These are phyloP conservation scores for Sebastes steindachneri DNA, from an alignment of 2,797 vertebrate species.

Conservation along the genomic window DNA sequence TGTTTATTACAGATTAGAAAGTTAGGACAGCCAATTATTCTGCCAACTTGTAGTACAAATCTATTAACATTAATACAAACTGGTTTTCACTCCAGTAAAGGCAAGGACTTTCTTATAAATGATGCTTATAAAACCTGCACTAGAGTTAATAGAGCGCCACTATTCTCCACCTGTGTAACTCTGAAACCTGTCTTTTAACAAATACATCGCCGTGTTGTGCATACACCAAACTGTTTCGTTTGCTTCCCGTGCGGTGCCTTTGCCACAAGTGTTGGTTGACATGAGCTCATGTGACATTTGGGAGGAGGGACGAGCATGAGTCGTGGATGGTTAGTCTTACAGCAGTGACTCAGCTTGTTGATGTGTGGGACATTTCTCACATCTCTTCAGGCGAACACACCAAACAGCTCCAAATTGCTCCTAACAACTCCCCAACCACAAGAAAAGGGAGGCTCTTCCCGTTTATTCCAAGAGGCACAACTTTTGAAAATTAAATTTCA, in stretches of 20 bases:
- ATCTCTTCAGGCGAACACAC: slow-evolving; percentile 57
- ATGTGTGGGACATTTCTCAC: slow-evolving; percentile 74
- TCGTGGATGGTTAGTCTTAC: slow-evolving; percentile 60
- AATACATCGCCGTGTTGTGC: neutral
- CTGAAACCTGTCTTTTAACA: slow-evolving; percentile 10
- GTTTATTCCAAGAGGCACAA: slow-evolving; percentile 21
- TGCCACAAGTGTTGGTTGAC: slow-evolving; percentile 57
- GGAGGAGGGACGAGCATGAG: slow-evolving; percentile 49
- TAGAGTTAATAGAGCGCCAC: neutral
- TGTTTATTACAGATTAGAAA: slow-evolving; percentile 71
- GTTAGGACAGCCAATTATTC: slow-evolving; percentile 51
- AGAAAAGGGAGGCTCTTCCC: slow-evolving; percentile 9
- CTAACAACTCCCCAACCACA: slow-evolving; percentile 42
- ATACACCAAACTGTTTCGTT: slow-evolving; percentile 32
- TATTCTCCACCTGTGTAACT: neutral
- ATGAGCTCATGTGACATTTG: slow-evolving; percentile 73
- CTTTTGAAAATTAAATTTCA: slow-evolving; percentile 25
- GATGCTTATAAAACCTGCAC: neutral
- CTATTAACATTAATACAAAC: neutral
- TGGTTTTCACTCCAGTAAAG: neutral
- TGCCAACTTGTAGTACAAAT: neutral
- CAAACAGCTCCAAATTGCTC: slow-evolving; percentile 61
- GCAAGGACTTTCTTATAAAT: neutral
- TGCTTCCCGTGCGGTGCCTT: slow-evolving; percentile 14
- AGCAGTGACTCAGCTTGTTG: slow-evolving; percentile 71